A percentile compares a stretch with the other conserved stretches of the same genome.
These are phyloP conservation scores for Pseudochirops cupreus DNA, from an alignment of 2,797 vertebrate genomes.

Conservation along the genomic window DNA sequence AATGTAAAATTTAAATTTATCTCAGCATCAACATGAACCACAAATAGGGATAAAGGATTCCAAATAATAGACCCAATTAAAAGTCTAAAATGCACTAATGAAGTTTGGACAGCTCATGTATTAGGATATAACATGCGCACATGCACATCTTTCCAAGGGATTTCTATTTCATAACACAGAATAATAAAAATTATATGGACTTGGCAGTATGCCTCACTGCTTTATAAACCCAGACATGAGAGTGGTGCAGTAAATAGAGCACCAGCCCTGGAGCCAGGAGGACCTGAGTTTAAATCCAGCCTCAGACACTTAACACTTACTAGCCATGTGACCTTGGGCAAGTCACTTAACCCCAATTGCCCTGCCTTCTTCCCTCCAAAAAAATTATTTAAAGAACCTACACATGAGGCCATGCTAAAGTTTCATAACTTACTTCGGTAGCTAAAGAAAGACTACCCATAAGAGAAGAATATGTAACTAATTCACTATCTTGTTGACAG, in stretches of 20 bases:
- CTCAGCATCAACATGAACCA: too few relatives aligned
- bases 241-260: too few relatives aligned
- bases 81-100: too few relatives aligned
- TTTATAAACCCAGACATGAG: not conserved
- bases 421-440: slow-evolving; percentile 35
- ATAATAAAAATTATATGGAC: slow-evolving; percentile 44
- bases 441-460: slow-evolving; percentile 50
- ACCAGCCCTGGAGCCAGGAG: too few relatives aligned
- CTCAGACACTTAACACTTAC: too few relatives aligned
- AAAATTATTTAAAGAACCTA: not conserved
- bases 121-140: slow-evolving; percentile 25
- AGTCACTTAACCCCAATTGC: too few relatives aligned
- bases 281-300: too few relatives aligned
- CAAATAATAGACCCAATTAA: too few relatives aligned
- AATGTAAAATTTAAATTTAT: not conserved
- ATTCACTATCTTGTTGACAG: slow-evolving; percentile 66
- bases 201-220: slow-evolving; percentile 61
- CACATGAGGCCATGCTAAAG: slow-evolving; percentile 48
- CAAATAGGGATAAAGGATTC: too few relatives aligned
- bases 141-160: slow-evolving; percentile 56
- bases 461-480: slow-evolving; percentile 54
- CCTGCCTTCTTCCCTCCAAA: too few relatives aligned
- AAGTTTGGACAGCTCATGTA: not conserved
- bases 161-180: slow-evolving; percentile 49
- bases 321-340: too few relatives aligned